These are phyloP conservation scores for Allophyes oxyacanthae DNA, from an alignment of 2,888 invertebrate genomes.

Conservation along the genomic window DNA sequence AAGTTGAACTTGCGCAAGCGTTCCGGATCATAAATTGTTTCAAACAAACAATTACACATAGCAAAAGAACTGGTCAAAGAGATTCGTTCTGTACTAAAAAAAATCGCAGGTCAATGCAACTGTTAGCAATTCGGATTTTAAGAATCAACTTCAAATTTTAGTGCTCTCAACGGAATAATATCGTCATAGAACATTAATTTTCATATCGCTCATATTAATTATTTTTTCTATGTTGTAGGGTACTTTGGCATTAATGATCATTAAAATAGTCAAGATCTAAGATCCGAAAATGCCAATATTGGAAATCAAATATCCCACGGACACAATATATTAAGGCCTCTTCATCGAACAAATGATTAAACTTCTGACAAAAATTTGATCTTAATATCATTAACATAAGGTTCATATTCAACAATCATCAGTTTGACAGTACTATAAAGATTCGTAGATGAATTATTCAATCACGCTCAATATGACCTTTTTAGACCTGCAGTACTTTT, in stretches of 20 bases:
- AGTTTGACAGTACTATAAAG: too few species aligned
- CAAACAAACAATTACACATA: slow-evolving; percentile 20
- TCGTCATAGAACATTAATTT: slow-evolving; percentile 17
- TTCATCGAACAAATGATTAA: too few species aligned
- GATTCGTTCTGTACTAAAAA: slow-evolving; percentile 8
- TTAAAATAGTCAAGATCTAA: slow-evolving; percentile 10
- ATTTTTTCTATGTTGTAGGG: slow-evolving; percentile 11
- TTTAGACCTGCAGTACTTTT: too few species aligned
- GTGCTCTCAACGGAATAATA: not conserved
- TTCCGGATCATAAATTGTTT: slow-evolving; percentile 43
- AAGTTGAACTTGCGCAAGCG: slow-evolving; percentile 31
- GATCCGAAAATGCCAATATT: too few species aligned
- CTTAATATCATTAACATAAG: too few species aligned
- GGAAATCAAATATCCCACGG: too few species aligned
- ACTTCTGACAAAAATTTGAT: too few species aligned
- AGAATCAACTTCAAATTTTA: slow-evolving; percentile 6
- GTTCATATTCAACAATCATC: too few species aligned
- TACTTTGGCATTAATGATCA: slow-evolving; percentile 12
- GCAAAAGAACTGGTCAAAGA: slow-evolving; percentile 14
- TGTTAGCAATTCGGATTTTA: slow-evolving; percentile 7
- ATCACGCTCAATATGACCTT: too few species aligned
- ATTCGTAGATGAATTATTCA: too few species aligned
- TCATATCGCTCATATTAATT: slow-evolving; percentile 22
- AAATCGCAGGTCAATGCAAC: slow-evolving; percentile 26
- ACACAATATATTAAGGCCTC: too few species aligned